A percentile compares a stretch with the other conserved stretches of the same genome.
Evolutionary conservation across 2,888 invertebrate genomes (phyloP).

Genomic region (Aphodius granarius): DNA sequence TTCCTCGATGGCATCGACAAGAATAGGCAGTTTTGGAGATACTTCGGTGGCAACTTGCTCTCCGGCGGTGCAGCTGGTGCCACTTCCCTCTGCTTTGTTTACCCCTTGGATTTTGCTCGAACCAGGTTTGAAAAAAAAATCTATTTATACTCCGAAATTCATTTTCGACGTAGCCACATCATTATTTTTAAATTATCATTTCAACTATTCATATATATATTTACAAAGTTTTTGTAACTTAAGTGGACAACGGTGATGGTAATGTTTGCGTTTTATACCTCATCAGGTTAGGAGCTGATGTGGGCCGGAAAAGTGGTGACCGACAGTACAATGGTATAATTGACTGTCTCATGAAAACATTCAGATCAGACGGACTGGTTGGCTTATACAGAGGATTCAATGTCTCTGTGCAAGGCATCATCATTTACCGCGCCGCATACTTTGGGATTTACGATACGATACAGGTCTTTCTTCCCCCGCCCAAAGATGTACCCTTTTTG

Average conservation of each 20-base stretch:
- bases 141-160: no score
- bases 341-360: conserved; percentile 84
- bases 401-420: conserved; percentile 94
- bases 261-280: conserved; percentile 1
- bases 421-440: conserved; percentile 94
- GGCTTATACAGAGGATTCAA: conserved; percentile 94
- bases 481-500: conserved; percentile 89
- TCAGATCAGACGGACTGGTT: conserved; percentile 79
- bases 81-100: conserved; percentile 91
- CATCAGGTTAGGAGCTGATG: conserved; percentile 69
- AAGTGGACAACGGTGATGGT: no score
- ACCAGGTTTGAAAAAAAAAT: conserved; percentile 63
- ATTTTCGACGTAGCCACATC: no score
- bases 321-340: conserved; percentile 90
- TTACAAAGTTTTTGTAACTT: no score
- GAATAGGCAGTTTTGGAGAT: conserved; percentile 85
- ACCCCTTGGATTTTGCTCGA: conserved; percentile 93
- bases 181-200: no score
- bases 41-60: conserved; percentile 86
- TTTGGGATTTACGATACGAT: conserved; percentile 97
- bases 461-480: conserved; percentile 89
- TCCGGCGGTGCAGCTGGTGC: conserved; percentile 95
- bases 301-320: conserved; percentile 71
- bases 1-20: conserved; percentile 87
- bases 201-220: no score